Evolutionary conservation across 2,113 vertebrate genomes (phyloP), one percentile per base, ranked within the genome.

Genomic region (Chlorodrepanis virens): DNA sequence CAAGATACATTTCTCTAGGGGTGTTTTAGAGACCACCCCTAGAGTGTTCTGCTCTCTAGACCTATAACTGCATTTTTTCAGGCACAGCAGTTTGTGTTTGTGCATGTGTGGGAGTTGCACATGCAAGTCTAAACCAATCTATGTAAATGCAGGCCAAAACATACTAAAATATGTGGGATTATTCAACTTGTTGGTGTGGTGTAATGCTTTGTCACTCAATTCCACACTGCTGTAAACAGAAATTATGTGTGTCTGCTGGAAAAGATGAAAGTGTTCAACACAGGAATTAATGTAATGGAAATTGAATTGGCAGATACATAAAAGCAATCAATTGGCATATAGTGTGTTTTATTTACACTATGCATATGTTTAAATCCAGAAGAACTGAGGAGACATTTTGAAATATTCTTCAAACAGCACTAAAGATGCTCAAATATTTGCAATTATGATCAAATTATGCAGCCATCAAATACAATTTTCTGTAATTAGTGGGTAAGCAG

Each of bases 401-500:
- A 86, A 90, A 87, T 92, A 68, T 31, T 83, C 93, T 78, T 96
- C 74, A 87, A 92, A 81, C 22, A 68, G 35, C 52, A 64, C 52
- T 77, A 44, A 95, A 92, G 89, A 86, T 2, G 17, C 84, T 31
- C 65, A 95, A 94, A 94, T 96, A 96, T 96, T 96, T 96, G 86
- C 91, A 97, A 93, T 87, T 94, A 87, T 50, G 70, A 92, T 89
- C 53, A 82, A 89, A 91, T 95, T 96, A 92, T 93, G 83, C 77
- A 85, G 77, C 81, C 67, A 94, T 95, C 92, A 94, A 92, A 96
- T 92, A 95, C 81, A 93, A 96, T 97, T 95, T 96, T 93, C 90
- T 92, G 21, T 94, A 96, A 96, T 97, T 96, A 94, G 77, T 52
- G 54, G 57, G 61, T 94, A 96, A 89, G 89, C 69, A 92, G 74